Base-by-base conservation (phyloP, 2,797 vertebrate species). In the Coluber constrictor region DNA sequence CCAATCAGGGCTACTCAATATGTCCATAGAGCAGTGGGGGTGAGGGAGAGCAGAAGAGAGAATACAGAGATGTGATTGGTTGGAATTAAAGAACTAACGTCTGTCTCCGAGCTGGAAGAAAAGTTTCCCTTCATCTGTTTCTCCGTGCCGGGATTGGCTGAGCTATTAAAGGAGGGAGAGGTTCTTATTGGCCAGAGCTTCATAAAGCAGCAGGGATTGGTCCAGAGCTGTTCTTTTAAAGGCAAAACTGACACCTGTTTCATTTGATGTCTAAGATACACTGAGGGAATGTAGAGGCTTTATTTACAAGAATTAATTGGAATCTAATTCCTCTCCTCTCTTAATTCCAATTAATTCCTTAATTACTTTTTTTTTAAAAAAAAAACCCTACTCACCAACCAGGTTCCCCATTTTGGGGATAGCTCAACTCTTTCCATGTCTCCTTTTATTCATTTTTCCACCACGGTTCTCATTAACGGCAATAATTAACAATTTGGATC, bases 191-290 rank as follows among this genome's bases (percentile, higher is more conserved):
- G 57, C 0, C n/a, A n/a, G 66, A 5, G 29, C 6, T 29, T 13
- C 13, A 12, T 29, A 37, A 32, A 25, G 32, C 59, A 25, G 9
- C 43, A 5, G 3, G 27, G 61, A 93, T 93, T 93, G 92, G 89
- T n/a, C 47, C 7, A 9, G 11, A 86, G 20, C 4, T 13, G 2
- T 15, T 27, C 2, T n/a, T 79, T 54, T 55, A 15, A n/a, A 32
- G 5, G 1, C 13, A 3, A 20, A 18, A 12, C 2, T 37, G 9
- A 47, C 8, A 6, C 27, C 20, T 2, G 32, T 2, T 0, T 23
- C 16, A 3, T 20, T 63, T n/a, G 74, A 25, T 8, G 2, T 4
- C 16, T 29, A 3, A 9, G 20, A 20, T 47, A 12, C 37, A 11
- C 20, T 25, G 20, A 25, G 37, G 9, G 9, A 5, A 5, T 23